Conservation (phyloP, 2,113 vertebrate species). For the Brienomyrus longianalis region DNA sequence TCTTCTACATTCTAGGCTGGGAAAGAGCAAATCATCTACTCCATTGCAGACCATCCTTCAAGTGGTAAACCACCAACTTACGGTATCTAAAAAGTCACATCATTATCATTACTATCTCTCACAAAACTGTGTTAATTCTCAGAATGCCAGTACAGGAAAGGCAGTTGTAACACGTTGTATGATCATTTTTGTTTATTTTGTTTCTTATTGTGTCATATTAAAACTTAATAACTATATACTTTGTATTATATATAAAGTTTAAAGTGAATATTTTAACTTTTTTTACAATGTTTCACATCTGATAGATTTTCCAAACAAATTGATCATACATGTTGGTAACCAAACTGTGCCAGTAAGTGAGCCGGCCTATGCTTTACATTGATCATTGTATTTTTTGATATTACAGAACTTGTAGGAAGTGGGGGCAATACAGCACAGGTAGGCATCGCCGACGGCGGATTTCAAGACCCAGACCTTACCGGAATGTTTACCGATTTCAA, state of each 20-base stretch:
- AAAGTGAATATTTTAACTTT: neutral
- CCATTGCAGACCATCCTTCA: neutral
- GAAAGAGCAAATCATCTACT: neutral
- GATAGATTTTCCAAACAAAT: neutral
- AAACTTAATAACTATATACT: neutral
- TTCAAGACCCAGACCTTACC: neutral
- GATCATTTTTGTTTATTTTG: neutral
- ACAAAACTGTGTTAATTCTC: neutral
- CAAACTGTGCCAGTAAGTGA: neutral
- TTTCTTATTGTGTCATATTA: neutral
- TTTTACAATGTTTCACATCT: neutral
- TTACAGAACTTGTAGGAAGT: neutral
- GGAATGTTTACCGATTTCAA: neutral
- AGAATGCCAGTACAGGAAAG: neutral
- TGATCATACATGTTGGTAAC: neutral
- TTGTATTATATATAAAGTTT: neutral
- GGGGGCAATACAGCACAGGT: neutral
- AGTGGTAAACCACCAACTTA: neutral
- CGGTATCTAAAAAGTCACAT: neutral
- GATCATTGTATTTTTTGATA: neutral
- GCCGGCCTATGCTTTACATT: neutral
- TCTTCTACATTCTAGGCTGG: neutral
- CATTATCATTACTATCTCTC: neutral
- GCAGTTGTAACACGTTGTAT: neutral
- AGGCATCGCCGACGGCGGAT: neutral